Evolutionary conservation across 92 coral and sea anemone species (phyloP).

Genomic region (Hydrozoanthus gracilis): DNA sequence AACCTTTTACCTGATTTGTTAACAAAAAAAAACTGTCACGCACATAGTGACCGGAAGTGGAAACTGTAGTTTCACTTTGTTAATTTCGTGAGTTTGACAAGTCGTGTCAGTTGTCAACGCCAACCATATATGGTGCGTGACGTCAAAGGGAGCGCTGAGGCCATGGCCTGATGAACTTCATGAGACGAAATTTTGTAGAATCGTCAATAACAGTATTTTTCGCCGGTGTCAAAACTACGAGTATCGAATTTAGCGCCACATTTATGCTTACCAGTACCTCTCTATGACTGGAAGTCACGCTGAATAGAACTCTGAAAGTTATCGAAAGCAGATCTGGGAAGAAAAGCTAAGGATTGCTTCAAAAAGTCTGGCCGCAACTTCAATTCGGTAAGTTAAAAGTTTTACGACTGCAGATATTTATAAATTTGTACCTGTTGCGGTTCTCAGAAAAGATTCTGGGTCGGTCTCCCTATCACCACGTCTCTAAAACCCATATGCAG

Average conservation of each 20-base stretch:
- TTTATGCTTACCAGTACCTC: slow-evolving; percentile 21
- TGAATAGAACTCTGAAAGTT: slow-evolving; percentile 29
- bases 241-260: slow-evolving; percentile 45
- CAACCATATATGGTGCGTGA: slow-evolving; percentile 82
- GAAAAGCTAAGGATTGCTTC: slow-evolving; percentile 17
- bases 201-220: slow-evolving; percentile 36
- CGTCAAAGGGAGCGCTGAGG: slow-evolving; percentile 84
- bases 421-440: slow-evolving; percentile 58
- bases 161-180: slow-evolving; percentile 78
- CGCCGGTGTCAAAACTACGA: slow-evolving; percentile 9
- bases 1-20: too few relatives aligned
- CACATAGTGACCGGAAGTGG: slow-evolving; percentile 62
- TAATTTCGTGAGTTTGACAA: slow-evolving; percentile 56
- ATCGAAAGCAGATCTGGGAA: slow-evolving; percentile 40
- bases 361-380: slow-evolving; percentile 43
- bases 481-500: not conserved
- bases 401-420: slow-evolving; percentile 27
- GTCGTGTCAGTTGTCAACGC: slow-evolving; percentile 68
- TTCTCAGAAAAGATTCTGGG: slow-evolving; percentile 47
- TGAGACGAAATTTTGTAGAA: slow-evolving; percentile 69
- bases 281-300: slow-evolving; percentile 33
- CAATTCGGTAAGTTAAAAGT: slow-evolving; percentile 68
- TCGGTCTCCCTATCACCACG: slow-evolving; percentile 2
- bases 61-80: slow-evolving; percentile 42
- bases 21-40: too few relatives aligned